A percentile compares a stretch with the other conserved stretches of the same genome.
These are phyloP conservation scores for Pachypanchax playfairii DNA, from an alignment of 2,113 vertebrate genomes.

Conservation along the genomic window DNA sequence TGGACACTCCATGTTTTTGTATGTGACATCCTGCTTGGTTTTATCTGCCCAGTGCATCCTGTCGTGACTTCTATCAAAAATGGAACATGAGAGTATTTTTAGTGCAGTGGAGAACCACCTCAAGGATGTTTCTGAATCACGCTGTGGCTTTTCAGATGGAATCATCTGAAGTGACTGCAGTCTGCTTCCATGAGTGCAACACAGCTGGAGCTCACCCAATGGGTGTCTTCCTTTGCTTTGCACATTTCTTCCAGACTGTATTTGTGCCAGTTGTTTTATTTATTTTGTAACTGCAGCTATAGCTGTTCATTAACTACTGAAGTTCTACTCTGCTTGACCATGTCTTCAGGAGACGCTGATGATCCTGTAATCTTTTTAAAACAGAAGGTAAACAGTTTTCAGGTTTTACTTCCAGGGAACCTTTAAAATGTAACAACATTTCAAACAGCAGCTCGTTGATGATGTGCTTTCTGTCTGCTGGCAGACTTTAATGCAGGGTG, in stretches of 20 bases:
- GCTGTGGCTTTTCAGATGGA: not conserved
- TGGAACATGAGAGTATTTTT: not conserved
- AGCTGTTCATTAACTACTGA: too few species aligned
- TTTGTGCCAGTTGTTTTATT: not conserved
- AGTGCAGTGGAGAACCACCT: not conserved
- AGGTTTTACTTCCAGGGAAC: slow-evolving; percentile 5
- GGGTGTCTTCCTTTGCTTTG: not conserved
- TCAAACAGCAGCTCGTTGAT: slow-evolving; percentile 38
- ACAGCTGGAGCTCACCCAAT: not conserved
- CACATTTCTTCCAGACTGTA: not conserved
- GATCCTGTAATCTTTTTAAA: not conserved
- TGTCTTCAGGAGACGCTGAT: too few species aligned
- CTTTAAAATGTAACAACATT: slow-evolving; percentile 3
- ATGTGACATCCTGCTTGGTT: not conserved
- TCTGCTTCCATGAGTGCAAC: too few species aligned
- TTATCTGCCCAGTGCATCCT: not conserved
- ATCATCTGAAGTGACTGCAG: not conserved
- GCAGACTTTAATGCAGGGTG: slow-evolving; percentile 42
- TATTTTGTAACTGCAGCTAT: too few species aligned
- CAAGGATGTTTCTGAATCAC: not conserved
- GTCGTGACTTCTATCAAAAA: not conserved
- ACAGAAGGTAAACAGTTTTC: not conserved
- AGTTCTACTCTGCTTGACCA: too few species aligned
- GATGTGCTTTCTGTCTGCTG: slow-evolving; percentile 31
- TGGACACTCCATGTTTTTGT: not conserved